Base-by-base conservation (phyloP, 1,140 invertebrate genomes). In the Drosophila tropicalis region DNA sequence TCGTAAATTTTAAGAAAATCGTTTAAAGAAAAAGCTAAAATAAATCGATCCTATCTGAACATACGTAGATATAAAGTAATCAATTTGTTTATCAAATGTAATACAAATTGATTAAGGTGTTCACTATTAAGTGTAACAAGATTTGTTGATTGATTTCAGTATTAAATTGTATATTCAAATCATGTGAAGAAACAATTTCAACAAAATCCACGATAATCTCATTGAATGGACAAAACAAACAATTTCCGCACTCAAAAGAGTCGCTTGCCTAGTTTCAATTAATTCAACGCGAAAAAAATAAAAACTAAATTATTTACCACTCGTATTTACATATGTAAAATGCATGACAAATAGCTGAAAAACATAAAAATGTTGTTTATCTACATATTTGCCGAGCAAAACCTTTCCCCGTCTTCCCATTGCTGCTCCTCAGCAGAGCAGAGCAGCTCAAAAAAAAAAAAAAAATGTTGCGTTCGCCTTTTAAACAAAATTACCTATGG, bases 311-410 rank as follows among this genome's bases (percentile, higher is more conserved):
- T 73, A 65, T 75, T 67, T 22, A 60, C 39, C 40, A 41, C 40
- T 65, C 32, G 40, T 58, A 76, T 82, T 79, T 79, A 85, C 83
- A 76, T 86, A 86, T 86, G 83, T 86, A 87, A 86, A 87, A 70
- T 70, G 71, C 62, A 74, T 70, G 67, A 56, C 72, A 74, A 75
- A 74, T 62, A 75, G 70, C 17, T 36, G 19, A 57, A 57, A 62
- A 51, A 74, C 67, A 77, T 73, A 75, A 75, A 76, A 68, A 69
- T 41, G n/a, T 70, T 67, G 68, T 60, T 70, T 81, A 68, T 55
- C 54, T 36, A 36, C 34, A 29, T 67, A 65, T 67, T 58, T 41
- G 58, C 56, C 60, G 29, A 72, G 32, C 62, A 47, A 41, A 32
- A 29, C 29, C 29, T 29, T 29, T 29, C 29, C 29, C 1, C 5